phyloP scores from a whole-genome alignment of 2,888 invertebrate genomes.

The Chymomyza procnemis region DNA sequence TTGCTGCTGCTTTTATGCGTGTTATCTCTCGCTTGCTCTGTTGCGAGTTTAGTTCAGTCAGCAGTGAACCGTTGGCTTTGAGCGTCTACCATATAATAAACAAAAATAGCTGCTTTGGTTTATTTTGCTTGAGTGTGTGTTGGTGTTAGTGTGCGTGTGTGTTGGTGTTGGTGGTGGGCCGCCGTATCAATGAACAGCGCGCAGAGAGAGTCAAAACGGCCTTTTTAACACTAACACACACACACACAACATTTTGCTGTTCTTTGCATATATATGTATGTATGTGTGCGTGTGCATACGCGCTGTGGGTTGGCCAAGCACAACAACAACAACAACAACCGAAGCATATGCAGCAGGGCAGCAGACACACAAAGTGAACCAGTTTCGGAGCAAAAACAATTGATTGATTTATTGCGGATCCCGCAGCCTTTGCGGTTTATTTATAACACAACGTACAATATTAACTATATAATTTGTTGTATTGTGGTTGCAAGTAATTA shows the following conservation, averaged over 20 bases:
- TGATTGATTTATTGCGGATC: background rate
- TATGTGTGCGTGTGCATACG: background rate
- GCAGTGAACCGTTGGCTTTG: conserved; percentile 42
- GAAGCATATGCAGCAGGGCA: background rate
- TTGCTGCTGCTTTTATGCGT: conserved; percentile 3
- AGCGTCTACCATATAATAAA: conserved; percentile 50
- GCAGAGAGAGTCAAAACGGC: background rate
- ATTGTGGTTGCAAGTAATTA: background rate
- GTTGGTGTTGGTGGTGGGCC: conserved; percentile 17
- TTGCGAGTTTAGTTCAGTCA: background rate
- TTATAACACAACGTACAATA: background rate
- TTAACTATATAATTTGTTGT: background rate
- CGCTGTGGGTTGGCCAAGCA: background rate
- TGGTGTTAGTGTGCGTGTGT: conserved; percentile 17
- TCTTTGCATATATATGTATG: background rate
- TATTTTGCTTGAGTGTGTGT: background rate
- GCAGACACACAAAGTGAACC: background rate
- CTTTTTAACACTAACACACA: background rate
- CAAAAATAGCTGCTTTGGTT: conserved; percentile 40
- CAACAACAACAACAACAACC: background rate
- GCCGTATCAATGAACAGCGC: background rate
- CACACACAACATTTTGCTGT: background rate
- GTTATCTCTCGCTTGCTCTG: conserved; percentile 10
- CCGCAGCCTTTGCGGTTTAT: background rate
- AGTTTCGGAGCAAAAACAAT: background rate